phyloP scores from a whole-genome alignment of 2,888 invertebrate species.

The Drosophila antonietae region DNA sequence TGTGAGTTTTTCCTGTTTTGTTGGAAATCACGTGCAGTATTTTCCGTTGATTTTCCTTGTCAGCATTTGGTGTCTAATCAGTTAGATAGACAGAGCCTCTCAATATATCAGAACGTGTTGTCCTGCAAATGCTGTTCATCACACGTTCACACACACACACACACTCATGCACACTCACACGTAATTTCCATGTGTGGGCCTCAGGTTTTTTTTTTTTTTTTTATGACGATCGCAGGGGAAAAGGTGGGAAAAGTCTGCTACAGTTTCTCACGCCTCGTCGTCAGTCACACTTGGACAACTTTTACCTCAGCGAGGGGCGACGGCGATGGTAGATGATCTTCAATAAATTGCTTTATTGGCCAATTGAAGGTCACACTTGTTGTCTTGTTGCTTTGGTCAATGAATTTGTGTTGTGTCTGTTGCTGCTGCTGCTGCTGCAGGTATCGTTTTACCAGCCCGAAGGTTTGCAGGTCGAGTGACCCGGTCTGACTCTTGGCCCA shows the following conservation, averaged over 20 bases:
- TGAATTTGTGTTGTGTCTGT: conserved; percentile 52
- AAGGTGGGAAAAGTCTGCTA: conserved; percentile 55
- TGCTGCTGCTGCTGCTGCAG: conserved; percentile 4
- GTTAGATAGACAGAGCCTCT: conserved; percentile 34
- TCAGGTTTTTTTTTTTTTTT: conserved; percentile 53
- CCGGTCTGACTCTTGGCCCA: conserved; percentile 50
- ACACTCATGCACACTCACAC: conserved; percentile 38
- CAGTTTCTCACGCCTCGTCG: conserved; percentile 71
- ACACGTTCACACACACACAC: conserved; percentile 50
- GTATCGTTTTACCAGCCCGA: conserved; percentile 53
- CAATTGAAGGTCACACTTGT: conserved; percentile 75
- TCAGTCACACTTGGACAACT: conserved; percentile 68
- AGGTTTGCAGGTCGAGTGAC: conserved; percentile 69
- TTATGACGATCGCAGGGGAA: conserved; percentile 40
- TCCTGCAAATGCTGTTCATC: conserved; percentile 41
- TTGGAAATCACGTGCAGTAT: conserved; percentile 77
- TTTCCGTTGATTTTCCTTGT: conserved; percentile 65
- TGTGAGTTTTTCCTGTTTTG: conserved; percentile 63
- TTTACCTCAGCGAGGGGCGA: conserved; percentile 61
- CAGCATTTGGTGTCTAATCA: conserved; percentile 50
- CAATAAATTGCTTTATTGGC: conserved; percentile 77
- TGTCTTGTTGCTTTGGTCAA: conserved; percentile 60
- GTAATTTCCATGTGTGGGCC: conserved; percentile 64
- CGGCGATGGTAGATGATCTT: conserved; percentile 46
- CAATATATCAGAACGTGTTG: conserved; percentile 61